Conservation (phyloP, 2,888 invertebrate genomes). For the Hydraecia micacea region DNA sequence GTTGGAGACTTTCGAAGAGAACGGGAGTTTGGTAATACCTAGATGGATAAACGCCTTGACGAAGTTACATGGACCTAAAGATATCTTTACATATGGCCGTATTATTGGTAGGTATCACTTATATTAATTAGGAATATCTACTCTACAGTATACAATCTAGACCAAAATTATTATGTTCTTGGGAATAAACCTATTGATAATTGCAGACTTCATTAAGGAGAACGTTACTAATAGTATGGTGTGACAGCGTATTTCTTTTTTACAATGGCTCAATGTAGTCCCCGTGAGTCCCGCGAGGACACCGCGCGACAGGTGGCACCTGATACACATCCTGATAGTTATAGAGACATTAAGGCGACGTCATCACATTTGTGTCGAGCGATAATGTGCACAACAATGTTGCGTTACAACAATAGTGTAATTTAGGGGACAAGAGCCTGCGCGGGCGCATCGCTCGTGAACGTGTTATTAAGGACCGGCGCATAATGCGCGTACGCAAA, state of each 20-base stretch:
- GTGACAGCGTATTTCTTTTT: neutral
- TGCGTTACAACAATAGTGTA: constrained; percentile 64
- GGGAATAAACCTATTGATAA: neutral
- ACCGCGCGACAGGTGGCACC: constrained; percentile 5
- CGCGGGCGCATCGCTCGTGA: constrained; percentile 54
- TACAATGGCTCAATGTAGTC: constrained; percentile 2
- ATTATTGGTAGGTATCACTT: neutral
- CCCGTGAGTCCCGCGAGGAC: neutral
- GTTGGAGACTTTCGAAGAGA: constrained; percentile 50
- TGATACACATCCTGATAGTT: constrained; percentile 26
- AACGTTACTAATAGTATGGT: no score
- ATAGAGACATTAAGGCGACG: constrained; percentile 33
- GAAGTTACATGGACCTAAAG: neutral
- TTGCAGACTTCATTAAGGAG: neutral
- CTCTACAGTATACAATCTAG: neutral
- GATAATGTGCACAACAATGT: constrained; percentile 25
- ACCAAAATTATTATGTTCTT: neutral
- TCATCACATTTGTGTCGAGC: constrained; percentile 21
- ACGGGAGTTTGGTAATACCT: constrained; percentile 13
- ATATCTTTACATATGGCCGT: no score
- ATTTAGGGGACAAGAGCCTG: constrained; percentile 69
- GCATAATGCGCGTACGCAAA: constrained; percentile 82
- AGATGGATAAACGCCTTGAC: neutral
- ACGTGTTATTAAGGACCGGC: constrained; percentile 72
- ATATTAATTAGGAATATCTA: neutral